Evolutionary conservation across 30 jellyfish, hydroid and myxozoan species (phyloP), one percentile per base, ranked within the genome.

Genomic region (Sanderia malayensis): DNA sequence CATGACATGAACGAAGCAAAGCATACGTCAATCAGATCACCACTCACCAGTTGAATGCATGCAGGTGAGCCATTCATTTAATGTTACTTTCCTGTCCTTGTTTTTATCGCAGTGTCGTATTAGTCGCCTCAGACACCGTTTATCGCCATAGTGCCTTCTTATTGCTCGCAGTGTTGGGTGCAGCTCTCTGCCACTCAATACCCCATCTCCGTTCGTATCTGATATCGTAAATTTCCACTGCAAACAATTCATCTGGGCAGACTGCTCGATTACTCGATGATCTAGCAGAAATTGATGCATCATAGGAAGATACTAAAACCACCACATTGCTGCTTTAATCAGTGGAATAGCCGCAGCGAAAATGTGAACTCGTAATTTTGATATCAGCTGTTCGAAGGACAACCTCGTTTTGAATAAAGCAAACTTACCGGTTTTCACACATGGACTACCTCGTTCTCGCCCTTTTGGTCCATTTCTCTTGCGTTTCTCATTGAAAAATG

Each of bases 61-160:
- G 69, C 96, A 87, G 23, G 73, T 9, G 26, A 80, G 49, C 90
- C 92, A 80, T 26, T 87, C 94, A 31, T 58, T 65, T 70, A 58
- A 31, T 2, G 94, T 66, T 25, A 87, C 74, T 31, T 64, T 66
- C 61, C 80, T 81, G 41, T 87, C 96, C 53, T 71, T 67, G 34
- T 78, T 86, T 34, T 37, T 61, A 69, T 86, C 96, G 34, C 96
- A 86, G 58, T 71, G 87, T n/a, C 58, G 46, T 15, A 74, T 73
- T 37, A 87, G 86, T 46, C 68, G 46, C 31, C 88, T 74, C n/a
- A 87, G 77, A 45, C 96, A 87, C 61, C 86, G 59, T 44, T 85
- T 80, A 70, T 81, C 94, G 26, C 92, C 84, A 34, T 61, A 53
- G 27, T 66, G 87, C n/a, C 81, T 64, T 67, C 93, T 61, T 9